Conservation (phyloP, 2,797 vertebrate species). For the Semaprochilodus insignis region DNA sequence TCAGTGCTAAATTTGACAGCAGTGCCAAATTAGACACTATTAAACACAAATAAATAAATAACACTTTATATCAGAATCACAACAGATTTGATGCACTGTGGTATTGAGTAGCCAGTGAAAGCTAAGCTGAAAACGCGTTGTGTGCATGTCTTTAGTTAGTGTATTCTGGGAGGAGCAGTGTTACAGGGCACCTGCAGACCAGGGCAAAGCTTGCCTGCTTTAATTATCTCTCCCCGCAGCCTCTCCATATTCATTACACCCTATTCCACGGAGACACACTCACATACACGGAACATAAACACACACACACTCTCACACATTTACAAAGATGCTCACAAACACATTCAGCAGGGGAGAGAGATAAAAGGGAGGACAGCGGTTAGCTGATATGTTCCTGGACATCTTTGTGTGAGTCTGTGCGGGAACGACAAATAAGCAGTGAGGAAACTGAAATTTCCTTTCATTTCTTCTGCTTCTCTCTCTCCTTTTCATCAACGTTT, state of each 20-base stretch:
- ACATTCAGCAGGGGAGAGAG: slow-evolving; percentile 4
- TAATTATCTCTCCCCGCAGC: slow-evolving; percentile 61
- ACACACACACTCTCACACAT: slow-evolving; percentile 42
- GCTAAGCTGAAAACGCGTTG: slow-evolving; percentile 12
- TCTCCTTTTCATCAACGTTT: slow-evolving; percentile 35
- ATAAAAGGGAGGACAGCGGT: slow-evolving; percentile 8
- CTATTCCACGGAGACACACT: slow-evolving; percentile 57
- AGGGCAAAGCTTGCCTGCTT: slow-evolving; percentile 55
- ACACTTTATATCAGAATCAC: no score
- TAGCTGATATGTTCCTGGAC: slow-evolving; percentile 11
- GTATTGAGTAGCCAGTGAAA: slow-evolving; percentile 13
- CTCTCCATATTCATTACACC: slow-evolving; percentile 62
- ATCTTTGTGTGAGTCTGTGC: slow-evolving; percentile 14
- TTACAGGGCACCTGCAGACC: slow-evolving; percentile 62
- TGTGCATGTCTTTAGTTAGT: slow-evolving; percentile 26
- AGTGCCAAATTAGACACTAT: no score
- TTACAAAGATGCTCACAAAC: slow-evolving; percentile 36
- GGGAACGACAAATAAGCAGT: slow-evolving; percentile 18
- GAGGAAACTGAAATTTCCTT: slow-evolving; percentile 40
- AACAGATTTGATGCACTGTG: neutral
- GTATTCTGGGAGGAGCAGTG: slow-evolving; percentile 39
- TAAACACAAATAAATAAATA: no score
- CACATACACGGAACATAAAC: slow-evolving; percentile 30
- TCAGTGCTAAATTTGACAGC: no score
- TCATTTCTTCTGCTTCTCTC: slow-evolving; percentile 16